Evolutionary conservation across 2,888 invertebrate genomes (phyloP), one percentile per base, ranked within the genome.

Genomic region (Orchestes rusci): DNA sequence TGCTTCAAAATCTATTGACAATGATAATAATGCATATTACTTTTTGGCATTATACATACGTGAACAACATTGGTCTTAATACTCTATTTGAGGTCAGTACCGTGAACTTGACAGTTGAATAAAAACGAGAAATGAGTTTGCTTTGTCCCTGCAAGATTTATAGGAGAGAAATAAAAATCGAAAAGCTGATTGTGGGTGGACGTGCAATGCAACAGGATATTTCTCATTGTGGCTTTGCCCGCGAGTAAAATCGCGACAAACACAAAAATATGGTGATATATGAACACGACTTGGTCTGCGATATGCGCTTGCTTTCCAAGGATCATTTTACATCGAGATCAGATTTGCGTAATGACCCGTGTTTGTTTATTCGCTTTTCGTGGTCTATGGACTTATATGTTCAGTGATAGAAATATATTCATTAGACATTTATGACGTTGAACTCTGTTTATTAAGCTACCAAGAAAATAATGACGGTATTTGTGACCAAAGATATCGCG

Each of bases 241-340:
- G 41, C 31, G 45, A 27, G 41, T 46, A 46, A 42, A 45, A 41
- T 41, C 45, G 36, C 30, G 46, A 42, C 41, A 46, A 38, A 31
- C 23, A 31, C 45, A 45, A 46, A 46, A 46, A 46, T 46, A 42
- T 42, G 38, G 46, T 46, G 46, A 46, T 46, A 46, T 42, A 46
- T 46, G 45, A 32, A 16, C 41, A 46, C 42, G 42, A 45, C 37
- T 46, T 16, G n/a, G n/a, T n/a, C n/a, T n/a, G n/a, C 28, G 27
- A 16, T 36, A 39, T 44, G 32, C 20, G 45, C 37, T 45, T 45
- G 46, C 34, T 36, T 45, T 46, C 42, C 46, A 39, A 42, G 42
- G 42, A 46, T 38, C 37, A 34, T 33, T 46, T 46, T 46, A 46
- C 46, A 38, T 36, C 29, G 36, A 16, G 42, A 27, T n/a, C 16